phyloP scores from a whole-genome alignment of 2,888 invertebrate species.

The Eremobia ochroleuca region DNA sequence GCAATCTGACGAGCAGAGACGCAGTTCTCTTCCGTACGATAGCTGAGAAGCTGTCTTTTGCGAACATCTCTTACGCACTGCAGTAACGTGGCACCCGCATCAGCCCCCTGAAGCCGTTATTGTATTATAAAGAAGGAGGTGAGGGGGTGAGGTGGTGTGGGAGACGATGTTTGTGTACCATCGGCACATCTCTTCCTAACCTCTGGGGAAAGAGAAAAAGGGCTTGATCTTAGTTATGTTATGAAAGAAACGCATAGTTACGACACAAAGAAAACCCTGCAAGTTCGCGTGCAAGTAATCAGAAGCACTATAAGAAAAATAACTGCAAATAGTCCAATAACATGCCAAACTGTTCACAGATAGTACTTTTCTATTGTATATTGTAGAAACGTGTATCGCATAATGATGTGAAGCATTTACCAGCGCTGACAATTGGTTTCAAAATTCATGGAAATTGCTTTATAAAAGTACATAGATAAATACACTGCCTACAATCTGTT shows the following conservation, averaged over 20 bases:
- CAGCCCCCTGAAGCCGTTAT: no score
- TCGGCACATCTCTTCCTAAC: neutral
- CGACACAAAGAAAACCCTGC: conserved; percentile 7
- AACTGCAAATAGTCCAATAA: conserved; percentile 22
- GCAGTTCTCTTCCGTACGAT: no score
- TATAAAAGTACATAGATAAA: neutral
- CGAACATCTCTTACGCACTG: no score
- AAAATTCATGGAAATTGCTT: neutral
- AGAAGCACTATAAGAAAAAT: conserved; percentile 1
- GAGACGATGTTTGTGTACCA: neutral
- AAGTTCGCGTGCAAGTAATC: conserved; percentile 36
- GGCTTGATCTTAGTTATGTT: neutral
- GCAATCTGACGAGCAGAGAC: no score
- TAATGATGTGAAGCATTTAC: conserved; percentile 25
- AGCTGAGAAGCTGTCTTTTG: no score
- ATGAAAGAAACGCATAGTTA: neutral
- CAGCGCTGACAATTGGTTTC: conserved; percentile 1
- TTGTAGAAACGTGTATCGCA: neutral
- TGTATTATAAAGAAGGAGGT: no score
- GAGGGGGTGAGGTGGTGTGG: no score
- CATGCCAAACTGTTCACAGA: neutral
- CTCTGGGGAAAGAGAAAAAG: neutral
- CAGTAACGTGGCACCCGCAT: no score
- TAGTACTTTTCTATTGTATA: conserved; percentile 28
- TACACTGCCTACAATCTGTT: neutral